Evolutionary conservation across 1,140 invertebrate species (phyloP).

Genomic region (Heterodera carotae): DNA sequence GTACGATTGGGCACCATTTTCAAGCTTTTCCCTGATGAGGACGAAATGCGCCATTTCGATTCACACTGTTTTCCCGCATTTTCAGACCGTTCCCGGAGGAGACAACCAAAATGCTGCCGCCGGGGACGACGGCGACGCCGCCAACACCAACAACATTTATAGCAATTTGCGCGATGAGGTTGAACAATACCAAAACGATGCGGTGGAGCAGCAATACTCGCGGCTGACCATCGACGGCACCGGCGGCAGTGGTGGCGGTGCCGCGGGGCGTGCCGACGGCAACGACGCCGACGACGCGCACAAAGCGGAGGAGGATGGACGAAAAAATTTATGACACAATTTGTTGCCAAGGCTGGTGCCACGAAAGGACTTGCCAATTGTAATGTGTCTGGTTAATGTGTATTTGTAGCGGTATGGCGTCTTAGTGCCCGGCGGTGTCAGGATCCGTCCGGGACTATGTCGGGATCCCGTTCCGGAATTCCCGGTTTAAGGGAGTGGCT

Average conservation of each 20-base stretch:
- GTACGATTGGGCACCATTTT: too few species aligned
- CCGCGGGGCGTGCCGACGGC: neutral
- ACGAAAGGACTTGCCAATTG: conserved; percentile 17
- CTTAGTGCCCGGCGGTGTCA: too few species aligned
- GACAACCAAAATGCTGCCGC: too few species aligned
- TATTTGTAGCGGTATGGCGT: too few species aligned
- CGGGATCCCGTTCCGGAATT: too few species aligned
- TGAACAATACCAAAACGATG: conserved; percentile 1
- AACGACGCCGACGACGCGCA: conserved; percentile 27
- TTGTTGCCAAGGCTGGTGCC: conserved; percentile 19
- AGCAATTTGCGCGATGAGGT: conserved; percentile 43
- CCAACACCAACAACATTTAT: conserved; percentile 40
- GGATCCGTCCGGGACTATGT: too few species aligned
- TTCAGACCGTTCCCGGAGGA: conserved; percentile 36
- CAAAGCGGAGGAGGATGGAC: conserved; percentile 32
- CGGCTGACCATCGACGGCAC: neutral
- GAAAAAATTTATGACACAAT: conserved; percentile 48
- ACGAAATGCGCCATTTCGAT: too few species aligned
- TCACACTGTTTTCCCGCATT: neutral
- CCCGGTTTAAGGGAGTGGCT: too few species aligned
- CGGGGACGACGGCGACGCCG: conserved; percentile 21
- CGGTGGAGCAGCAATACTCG: conserved; percentile 1
- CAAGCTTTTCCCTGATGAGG: too few species aligned
- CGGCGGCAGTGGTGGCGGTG: neutral
- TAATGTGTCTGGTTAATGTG: too few species aligned